Conservation (phyloP, 2,113 vertebrate species). For the Oncorhynchus tshawytscha region DNA sequence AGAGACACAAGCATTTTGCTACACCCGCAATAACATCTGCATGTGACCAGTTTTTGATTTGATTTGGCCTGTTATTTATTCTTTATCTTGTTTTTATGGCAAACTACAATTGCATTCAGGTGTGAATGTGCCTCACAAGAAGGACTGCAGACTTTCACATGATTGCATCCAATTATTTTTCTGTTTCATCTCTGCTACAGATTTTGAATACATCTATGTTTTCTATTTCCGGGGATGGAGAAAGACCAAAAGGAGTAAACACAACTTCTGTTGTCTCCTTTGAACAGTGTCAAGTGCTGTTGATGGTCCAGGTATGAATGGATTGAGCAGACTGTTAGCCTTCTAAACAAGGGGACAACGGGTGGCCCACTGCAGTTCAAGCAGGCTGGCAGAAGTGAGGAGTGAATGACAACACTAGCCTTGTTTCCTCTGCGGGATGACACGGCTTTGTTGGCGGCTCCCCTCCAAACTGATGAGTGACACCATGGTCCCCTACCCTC, state of each 20-base stretch:
- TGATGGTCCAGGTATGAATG: conserved; percentile 46
- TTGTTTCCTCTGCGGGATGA: conserved; percentile 29
- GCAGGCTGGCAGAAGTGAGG: conserved; percentile 42
- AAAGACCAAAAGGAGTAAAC: conserved; percentile 56
- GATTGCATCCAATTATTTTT: conserved; percentile 52
- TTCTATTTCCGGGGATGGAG: conserved; percentile 26
- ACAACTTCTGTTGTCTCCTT: conserved; percentile 39
- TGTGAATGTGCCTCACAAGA: conserved; percentile 20
- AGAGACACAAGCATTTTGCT: too few relatives aligned
- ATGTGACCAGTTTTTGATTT: not conserved
- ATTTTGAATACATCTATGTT: conserved; percentile 44
- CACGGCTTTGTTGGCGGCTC: conserved; percentile 17
- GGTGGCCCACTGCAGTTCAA: conserved; percentile 51
- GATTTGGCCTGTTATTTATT: not conserved
- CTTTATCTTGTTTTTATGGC: conserved; percentile 7
- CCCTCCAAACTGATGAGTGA: conserved; percentile 20
- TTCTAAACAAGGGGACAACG: conserved; percentile 49
- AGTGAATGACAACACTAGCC: conserved; percentile 51
- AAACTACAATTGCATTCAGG: conserved; percentile 7
- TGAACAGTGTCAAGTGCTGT: conserved; percentile 51
- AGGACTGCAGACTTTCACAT: conserved; percentile 29
- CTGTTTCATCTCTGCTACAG: conserved; percentile 57
- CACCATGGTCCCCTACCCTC: conserved; percentile 31
- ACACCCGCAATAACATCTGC: too few relatives aligned
- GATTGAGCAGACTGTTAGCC: conserved; percentile 41